These are phyloP conservation scores for Halisarca cf. caerulea DNA, from an alignment of 37 sponge, comb jelly and placozoan genomes.

Conservation along the genomic window DNA sequence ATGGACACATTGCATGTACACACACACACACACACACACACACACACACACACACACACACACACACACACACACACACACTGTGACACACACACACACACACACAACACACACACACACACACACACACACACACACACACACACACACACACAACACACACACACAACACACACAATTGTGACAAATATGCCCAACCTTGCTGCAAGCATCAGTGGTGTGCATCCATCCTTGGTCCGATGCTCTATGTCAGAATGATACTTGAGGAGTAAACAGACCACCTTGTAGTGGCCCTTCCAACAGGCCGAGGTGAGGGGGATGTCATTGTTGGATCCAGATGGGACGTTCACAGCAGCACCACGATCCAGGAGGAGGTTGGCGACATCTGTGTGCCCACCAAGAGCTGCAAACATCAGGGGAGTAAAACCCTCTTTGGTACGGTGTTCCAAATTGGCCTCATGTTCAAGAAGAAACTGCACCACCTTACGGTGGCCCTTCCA, in stretches of 20 bases:
- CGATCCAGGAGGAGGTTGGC: constrained; percentile 43
- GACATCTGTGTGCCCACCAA: constrained; percentile 93
- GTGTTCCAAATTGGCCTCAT: constrained; percentile 93
- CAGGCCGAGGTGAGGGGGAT: constrained; percentile 96
- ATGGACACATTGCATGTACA: no score
- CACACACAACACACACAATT: background rate
- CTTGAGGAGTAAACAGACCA: constrained; percentile 78
- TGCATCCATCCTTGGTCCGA: constrained; percentile 98
- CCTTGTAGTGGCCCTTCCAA: constrained; percentile 95
- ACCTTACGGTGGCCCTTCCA: constrained; percentile 99
- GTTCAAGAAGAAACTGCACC: constrained; percentile 84
- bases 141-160: background rate
- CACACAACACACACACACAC: constrained; percentile 15
- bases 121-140: constrained; percentile 9
- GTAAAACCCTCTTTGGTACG: constrained; percentile 98
- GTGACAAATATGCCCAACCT: no score
- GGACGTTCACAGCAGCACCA: constrained; percentile 71
- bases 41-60: background rate
- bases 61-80: constrained; percentile 18
- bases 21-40: background rate
- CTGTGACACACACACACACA: constrained; percentile 23
- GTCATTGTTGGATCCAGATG: constrained; percentile 96
- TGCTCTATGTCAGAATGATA: constrained; percentile 86
- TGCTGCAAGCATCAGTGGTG: constrained; percentile 98
- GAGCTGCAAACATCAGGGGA: constrained; percentile 98